phyloP scores from a whole-genome alignment of 2,888 invertebrate species.

The Harpagoxenus sublaevis region DNA sequence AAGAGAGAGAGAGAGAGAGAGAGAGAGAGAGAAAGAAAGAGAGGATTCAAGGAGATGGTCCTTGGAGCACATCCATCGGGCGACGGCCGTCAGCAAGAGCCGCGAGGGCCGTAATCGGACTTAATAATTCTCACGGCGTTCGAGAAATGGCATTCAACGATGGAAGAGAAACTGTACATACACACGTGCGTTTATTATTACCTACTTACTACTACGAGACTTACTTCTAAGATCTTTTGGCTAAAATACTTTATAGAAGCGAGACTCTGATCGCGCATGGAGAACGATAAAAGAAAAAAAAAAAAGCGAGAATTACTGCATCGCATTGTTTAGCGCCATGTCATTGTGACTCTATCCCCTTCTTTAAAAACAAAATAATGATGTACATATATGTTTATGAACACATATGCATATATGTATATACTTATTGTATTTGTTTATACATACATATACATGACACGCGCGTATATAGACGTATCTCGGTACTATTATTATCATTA shows the following conservation, averaged over 20 bases:
- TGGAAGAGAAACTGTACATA: conserved; percentile 77
- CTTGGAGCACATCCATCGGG: conserved; percentile 50
- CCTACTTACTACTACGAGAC: conserved; percentile 77
- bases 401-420: conserved; percentile 42
- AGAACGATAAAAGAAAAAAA: conserved; percentile 47
- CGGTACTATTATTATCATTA: conserved; percentile 62
- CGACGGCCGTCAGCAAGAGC: conserved; percentile 20
- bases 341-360: conserved; percentile 76
- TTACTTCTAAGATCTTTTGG: conserved; percentile 76
- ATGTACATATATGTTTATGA: conserved; percentile 72
- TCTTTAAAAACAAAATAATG: conserved; percentile 71
- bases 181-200: conserved; percentile 79
- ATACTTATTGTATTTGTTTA: conserved; percentile 50
- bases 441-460: conserved; percentile 61
- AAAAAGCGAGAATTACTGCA: conserved; percentile 50
- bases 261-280: conserved; percentile 58
- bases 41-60: background rate
- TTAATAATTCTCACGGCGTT: conserved; percentile 63
- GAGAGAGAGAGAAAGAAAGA: background rate
- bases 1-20: background rate
- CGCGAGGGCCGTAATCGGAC: conserved; percentile 57
- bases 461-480: conserved; percentile 55
- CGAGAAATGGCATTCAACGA: conserved; percentile 71
- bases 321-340: conserved; percentile 76
- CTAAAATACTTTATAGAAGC: conserved; percentile 73